Percentiles rank a stretch among this genome's conserved stretches.
Evolutionary conservation across 37 sponge, comb jelly and placozoan genomes (phyloP).

Genomic region (Aplysina aerophoba): DNA sequence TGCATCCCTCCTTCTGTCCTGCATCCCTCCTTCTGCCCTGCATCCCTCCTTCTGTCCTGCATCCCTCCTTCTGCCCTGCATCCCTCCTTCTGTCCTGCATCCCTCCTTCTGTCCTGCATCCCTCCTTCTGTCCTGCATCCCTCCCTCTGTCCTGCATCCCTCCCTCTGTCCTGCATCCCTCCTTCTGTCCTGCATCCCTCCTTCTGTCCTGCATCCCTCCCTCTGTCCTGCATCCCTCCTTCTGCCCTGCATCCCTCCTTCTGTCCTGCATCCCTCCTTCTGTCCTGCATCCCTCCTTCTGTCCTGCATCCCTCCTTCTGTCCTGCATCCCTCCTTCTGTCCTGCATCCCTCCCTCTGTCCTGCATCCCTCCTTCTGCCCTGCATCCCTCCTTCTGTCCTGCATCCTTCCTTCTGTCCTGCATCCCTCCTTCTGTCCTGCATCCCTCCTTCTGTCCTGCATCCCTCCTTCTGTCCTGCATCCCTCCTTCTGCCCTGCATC

Average conservation of each 20-base stretch:
- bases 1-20: neutral
- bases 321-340: neutral
- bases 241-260: neutral
- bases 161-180: neutral
- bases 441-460: neutral
- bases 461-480: neutral
- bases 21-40: neutral
- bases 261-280: neutral
- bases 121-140: neutral
- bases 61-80: neutral
- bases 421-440: neutral
- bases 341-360: no score
- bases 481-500: no score
- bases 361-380: no score
- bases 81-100: neutral
- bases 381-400: neutral
- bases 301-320: neutral
- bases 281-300: neutral
- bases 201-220: neutral
- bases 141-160: neutral
- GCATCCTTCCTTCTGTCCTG: neutral
- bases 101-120: no score
- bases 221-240: no score
- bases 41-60: neutral
- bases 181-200: neutral